These are phyloP conservation scores for Philypnodon macrostomus DNA, from an alignment of 2,797 vertebrate genomes.

Conservation along the genomic window DNA sequence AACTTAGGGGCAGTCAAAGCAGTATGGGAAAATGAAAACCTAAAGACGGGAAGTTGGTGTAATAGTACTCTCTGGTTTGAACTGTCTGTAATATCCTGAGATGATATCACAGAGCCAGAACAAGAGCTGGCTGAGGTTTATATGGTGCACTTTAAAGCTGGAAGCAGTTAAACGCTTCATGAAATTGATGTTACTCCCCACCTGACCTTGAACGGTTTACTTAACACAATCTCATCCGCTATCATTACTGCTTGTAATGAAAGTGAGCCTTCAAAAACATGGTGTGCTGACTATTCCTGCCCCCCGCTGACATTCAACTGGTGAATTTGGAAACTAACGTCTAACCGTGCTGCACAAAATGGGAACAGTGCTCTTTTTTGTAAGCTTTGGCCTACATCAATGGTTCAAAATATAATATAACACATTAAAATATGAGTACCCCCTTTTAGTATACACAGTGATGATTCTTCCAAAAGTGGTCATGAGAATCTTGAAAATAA, in stretches of 20 bases:
- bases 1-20: no score
- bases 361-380: constrained; percentile 22
- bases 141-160: constrained; percentile 12
- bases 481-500: no score
- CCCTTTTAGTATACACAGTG: no score
- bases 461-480: no score
- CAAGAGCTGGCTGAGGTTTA: constrained; percentile 8
- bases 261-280: constrained; percentile 33
- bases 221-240: constrained; percentile 24
- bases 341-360: constrained; percentile 15
- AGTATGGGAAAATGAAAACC: neutral
- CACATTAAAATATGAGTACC: no score
- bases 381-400: no score
- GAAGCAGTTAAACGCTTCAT: constrained; percentile 35
- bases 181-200: constrained; percentile 33
- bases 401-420: no score
- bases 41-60: constrained; percentile 3
- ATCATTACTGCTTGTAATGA: constrained; percentile 38
- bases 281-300: constrained; percentile 17
- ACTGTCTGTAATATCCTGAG: constrained; percentile 3
- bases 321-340: constrained; percentile 19
- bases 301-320: constrained; percentile 19
- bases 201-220: constrained; percentile 52
- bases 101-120: constrained; percentile 1
- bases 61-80: constrained; percentile 12